A percentile compares a stretch with the other conserved stretches of the same genome.
Conservation (phyloP, 1,140 invertebrate genomes). For the Drosophila albomicans region DNA sequence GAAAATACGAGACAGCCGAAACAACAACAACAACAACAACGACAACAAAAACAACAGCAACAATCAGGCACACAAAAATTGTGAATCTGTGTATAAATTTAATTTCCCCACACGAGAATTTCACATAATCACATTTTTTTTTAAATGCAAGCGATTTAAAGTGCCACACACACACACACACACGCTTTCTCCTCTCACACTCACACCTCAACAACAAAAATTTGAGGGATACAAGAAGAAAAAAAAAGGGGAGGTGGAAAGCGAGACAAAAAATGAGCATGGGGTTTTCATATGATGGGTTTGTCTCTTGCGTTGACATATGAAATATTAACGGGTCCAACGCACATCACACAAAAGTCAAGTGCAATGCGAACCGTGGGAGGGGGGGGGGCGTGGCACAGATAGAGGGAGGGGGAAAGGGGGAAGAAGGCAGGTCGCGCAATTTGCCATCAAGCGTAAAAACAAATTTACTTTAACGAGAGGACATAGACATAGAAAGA, state of each 20-base stretch:
- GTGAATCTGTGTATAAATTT: conserved; percentile 80
- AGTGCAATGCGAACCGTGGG: conserved; percentile 46
- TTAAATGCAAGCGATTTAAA: conserved; percentile 78
- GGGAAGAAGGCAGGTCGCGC: conserved; percentile 42
- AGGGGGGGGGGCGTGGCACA: not conserved
- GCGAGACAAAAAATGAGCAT: not conserved
- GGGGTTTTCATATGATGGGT: conserved; percentile 17
- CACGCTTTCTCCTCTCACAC: not conserved
- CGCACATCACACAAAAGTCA: conserved; percentile 49
- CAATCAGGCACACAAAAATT: conserved; percentile 44
- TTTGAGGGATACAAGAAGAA: not conserved
- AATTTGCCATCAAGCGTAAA: conserved; percentile 77
- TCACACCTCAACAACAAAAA: not conserved
- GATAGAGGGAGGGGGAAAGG: not conserved
- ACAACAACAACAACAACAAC: conserved; percentile 30
- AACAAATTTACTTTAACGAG: conserved; percentile 81
- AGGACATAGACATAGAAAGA: conserved; percentile 37
- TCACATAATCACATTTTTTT: conserved; percentile 82
- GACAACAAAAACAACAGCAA: conserved; percentile 16
- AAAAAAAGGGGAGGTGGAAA: too few relatives aligned
- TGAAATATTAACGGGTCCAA: conserved; percentile 78
- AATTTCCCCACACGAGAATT: conserved; percentile 70
- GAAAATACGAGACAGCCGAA: conserved; percentile 59
- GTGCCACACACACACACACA: conserved; percentile 5
- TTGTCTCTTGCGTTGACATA: conserved; percentile 70